Evolutionary conservation across 2,113 vertebrate species (phyloP).

Genomic region (Tricholaema leucomelas): DNA sequence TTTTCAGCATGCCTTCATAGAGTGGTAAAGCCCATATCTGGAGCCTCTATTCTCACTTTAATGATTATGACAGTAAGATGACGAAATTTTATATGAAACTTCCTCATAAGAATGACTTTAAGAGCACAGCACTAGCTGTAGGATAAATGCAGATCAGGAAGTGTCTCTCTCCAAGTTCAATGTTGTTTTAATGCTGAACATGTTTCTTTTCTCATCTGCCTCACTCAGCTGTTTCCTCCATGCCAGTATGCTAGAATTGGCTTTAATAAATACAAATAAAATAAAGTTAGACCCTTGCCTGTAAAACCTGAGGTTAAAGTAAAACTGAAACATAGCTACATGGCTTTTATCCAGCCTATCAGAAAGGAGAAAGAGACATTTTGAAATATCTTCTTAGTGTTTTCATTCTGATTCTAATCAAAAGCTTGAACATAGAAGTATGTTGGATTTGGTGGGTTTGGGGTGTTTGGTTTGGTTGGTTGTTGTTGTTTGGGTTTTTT

Average conservation of each 20-base stretch:
- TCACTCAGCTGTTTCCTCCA: neutral
- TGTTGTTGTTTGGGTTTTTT: neutral
- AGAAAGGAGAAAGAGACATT: neutral
- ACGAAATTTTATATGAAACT: conserved; percentile 5
- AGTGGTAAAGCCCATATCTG: neutral
- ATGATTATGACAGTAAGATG: neutral
- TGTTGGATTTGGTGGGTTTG: neutral
- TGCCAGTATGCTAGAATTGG: neutral
- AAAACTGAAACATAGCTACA: neutral
- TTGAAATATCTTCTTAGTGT: neutral
- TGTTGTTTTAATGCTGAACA: neutral
- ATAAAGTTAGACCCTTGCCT: neutral
- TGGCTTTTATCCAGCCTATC: neutral
- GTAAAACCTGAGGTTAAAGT: neutral
- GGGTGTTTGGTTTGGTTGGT: neutral
- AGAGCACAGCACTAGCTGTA: neutral
- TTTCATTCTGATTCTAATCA: neutral
- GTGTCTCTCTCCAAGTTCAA: neutral
- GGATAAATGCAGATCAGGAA: neutral
- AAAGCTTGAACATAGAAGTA: conserved; percentile 15
- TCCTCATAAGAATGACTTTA: neutral
- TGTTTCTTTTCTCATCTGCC: neutral
- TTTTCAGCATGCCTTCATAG: neutral
- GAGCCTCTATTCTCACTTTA: neutral
- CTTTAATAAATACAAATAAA: conserved; percentile 15